Base-by-base conservation (phyloP, 1,140 invertebrate species). In the Phortica variegata region DNA sequence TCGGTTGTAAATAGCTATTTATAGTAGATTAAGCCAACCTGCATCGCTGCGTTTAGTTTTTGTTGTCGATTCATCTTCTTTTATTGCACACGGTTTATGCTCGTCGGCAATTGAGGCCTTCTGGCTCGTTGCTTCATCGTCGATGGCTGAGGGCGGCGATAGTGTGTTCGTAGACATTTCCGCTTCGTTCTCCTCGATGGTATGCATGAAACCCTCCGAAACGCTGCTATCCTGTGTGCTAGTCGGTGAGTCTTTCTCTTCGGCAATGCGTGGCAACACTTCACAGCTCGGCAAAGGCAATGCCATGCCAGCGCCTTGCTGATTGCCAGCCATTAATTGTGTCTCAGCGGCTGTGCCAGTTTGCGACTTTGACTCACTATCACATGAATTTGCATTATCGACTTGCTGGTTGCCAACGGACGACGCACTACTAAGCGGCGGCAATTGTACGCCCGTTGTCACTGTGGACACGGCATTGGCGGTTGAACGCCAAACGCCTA, bases 221-320 rank as follows among this genome's bases (percentile, higher is more conserved):
- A 58, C 49, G 32, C 54, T 65, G 37, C 49, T 54, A 4, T 65
- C 63, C 39, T 63, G 59, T 61, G 79, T 53, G 46, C 84, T 84
- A 0, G 88, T 90, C 0, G 88, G 88, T 10, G 88, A 90, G 75
- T 91, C 88, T 68, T 90, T 90, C 70, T 91, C 88, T 66, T 91
- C 89, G 0, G 89, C 88, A 55, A 88, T 89, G 47, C 87, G 78
- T 3, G 87, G 87, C 34, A 89, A 63, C 3, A 80, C 62, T 63
- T 83, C 81, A 47, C 77, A 78, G 37, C 6, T 34, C 1, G 78
- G 75, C 33, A 74, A 63, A n/a, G 75, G 72, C 43, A 77, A 60
- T 46, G 73, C 75, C 43, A 80, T 61, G 19, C 29, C 3, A 44
- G 9, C 12, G 42, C 33, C n/a, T 38, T 12, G 23, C 48, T 29